These are phyloP conservation scores for Scaptomyza montana DNA, from an alignment of 1,140 invertebrate genomes.

Conservation along the genomic window DNA sequence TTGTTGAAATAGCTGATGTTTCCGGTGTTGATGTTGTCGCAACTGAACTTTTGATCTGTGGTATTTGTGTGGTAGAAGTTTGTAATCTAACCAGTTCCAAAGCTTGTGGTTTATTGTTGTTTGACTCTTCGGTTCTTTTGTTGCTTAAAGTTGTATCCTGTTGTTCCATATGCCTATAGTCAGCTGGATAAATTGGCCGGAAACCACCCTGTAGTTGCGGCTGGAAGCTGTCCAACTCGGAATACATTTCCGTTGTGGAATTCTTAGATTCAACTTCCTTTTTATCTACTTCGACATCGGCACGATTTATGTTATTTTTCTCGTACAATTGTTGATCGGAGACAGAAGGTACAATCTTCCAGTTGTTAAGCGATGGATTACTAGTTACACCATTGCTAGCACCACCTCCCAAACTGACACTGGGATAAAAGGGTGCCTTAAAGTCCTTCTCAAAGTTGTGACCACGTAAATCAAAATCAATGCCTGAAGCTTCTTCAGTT, in stretches of 20 bases:
- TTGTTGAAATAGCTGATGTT: constrained; percentile 28
- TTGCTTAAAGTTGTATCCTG: constrained; percentile 28
- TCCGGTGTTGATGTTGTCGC: constrained; percentile 11
- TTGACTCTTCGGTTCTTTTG: constrained; percentile 20
- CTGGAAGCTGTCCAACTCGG: constrained; percentile 88
- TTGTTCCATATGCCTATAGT: constrained; percentile 59
- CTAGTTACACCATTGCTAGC: constrained; percentile 52
- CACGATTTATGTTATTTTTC: constrained; percentile 78
- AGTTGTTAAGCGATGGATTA: constrained; percentile 84
- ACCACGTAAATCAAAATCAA: constrained; percentile 74
- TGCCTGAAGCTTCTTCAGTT: constrained; percentile 60
- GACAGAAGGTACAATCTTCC: constrained; percentile 86
- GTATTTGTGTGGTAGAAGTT: constrained; percentile 4
- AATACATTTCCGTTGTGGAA: constrained; percentile 77
- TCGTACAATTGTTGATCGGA: constrained; percentile 56
- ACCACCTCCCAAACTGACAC: constrained; percentile 85
- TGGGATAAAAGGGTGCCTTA: constrained; percentile 89
- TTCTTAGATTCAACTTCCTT: constrained; percentile 37
- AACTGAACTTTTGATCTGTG: constrained; percentile 28
- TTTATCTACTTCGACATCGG: constrained; percentile 60
- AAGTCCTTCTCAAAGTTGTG: constrained; percentile 85
- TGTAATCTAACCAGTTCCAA: constrained; percentile 45
- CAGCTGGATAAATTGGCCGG: constrained; percentile 86
- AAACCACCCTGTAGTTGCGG: constrained; percentile 89
- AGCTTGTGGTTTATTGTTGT: constrained; percentile 53